A percentile compares a stretch with the other conserved stretches of the same genome.
Evolutionary conservation across 2,113 vertebrate genomes (phyloP).

Genomic region (Peucedramus taeniatus): DNA sequence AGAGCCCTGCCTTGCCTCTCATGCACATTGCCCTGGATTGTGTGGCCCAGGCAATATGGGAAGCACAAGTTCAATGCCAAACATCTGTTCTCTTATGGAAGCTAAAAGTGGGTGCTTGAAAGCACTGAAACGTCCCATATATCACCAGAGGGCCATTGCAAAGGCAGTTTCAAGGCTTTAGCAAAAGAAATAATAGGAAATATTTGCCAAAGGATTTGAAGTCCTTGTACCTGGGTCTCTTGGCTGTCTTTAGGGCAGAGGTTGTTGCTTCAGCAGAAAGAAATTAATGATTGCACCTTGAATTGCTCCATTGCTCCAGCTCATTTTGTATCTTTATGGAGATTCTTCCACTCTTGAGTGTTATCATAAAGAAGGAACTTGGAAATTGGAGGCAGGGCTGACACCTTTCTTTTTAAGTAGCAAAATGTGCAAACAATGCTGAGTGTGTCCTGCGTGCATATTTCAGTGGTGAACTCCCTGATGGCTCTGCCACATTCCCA

Average conservation of each 20-base stretch:
- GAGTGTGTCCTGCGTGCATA: not conserved
- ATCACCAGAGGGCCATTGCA: not conserved
- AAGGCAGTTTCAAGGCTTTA: not conserved
- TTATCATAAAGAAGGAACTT: not conserved
- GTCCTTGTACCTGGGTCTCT: not conserved
- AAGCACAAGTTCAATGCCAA: not conserved
- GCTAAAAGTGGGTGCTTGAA: not conserved
- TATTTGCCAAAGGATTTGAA: not conserved
- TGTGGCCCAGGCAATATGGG: rapidly evolving
- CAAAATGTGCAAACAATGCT: not conserved
- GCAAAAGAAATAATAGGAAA: not conserved
- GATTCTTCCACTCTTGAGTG: not conserved
- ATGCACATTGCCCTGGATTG: rapidly evolving
- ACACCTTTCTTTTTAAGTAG: not conserved
- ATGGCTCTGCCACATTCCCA: not conserved
- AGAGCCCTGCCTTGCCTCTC: not conserved
- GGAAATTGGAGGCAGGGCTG: not conserved
- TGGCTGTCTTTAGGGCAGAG: not conserved
- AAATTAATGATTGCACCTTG: not conserved
- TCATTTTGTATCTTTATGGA: not conserved
- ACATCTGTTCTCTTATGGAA: not conserved
- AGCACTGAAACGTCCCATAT: not conserved
- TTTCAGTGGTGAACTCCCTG: not conserved
- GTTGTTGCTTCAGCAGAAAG: not conserved
- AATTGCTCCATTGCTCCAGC: not conserved